Conservation (phyloP, 2,113 vertebrate species). For the Phalacrocorax aristotelis region DNA sequence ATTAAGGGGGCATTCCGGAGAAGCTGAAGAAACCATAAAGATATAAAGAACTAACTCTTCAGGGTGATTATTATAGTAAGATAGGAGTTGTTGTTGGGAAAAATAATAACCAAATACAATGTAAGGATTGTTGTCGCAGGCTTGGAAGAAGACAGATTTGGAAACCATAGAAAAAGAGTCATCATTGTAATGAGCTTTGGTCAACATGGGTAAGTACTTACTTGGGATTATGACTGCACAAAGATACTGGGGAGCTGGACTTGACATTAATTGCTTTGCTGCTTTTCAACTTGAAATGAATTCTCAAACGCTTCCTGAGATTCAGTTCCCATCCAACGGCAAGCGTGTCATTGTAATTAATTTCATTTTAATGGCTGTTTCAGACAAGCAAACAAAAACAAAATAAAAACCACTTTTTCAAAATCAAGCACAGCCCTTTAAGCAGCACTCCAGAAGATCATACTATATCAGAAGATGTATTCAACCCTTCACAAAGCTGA, state of each 20-base stretch:
- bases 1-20: background rate
- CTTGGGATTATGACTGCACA: background rate
- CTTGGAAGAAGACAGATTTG: background rate
- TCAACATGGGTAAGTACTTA: background rate
- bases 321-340: background rate
- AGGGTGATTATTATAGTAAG: background rate
- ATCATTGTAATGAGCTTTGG: background rate
- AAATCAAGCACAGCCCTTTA: background rate
- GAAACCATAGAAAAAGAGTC: background rate
- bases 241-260: background rate
- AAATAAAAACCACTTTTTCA: background rate
- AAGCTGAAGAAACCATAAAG: background rate
- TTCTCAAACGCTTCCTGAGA: background rate
- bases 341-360: background rate
- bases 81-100: background rate
- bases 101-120: background rate
- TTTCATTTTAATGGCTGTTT: background rate
- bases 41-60: background rate
- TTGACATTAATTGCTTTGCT: background rate
- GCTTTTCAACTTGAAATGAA: background rate
- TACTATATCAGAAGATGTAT: background rate
- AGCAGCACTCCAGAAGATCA: background rate
- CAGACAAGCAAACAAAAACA: background rate
- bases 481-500: background rate
- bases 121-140: background rate